phyloP scores from a whole-genome alignment of 2,888 invertebrate species.

The Xestobium rufovillosum region DNA sequence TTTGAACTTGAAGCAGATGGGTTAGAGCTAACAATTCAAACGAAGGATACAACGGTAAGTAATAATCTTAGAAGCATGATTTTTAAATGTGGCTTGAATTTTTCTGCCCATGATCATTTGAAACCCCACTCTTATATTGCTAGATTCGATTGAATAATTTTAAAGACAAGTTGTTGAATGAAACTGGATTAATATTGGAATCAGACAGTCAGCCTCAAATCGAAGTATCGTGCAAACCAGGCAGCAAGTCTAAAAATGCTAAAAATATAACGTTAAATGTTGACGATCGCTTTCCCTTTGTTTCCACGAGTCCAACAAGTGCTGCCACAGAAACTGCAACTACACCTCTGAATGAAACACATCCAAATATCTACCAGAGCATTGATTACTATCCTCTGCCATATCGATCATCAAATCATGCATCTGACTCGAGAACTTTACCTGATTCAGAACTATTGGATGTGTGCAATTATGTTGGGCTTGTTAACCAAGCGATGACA shows the following conservation, averaged over 20 bases:
- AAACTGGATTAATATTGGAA: constrained; percentile 41
- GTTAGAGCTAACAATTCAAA: constrained; percentile 41
- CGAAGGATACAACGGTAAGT: constrained; percentile 27
- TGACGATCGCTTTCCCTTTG: constrained; percentile 43
- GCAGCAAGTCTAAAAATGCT: no score
- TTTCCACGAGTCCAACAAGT: constrained; percentile 43
- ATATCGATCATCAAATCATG: no score
- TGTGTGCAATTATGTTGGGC: constrained; percentile 55
- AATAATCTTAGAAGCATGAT: constrained; percentile 5
- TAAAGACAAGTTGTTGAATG: constrained; percentile 42
- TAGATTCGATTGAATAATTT: constrained; percentile 42
- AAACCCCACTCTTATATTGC: constrained; percentile 19
- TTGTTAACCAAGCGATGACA: constrained; percentile 88
- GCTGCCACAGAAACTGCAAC: constrained; percentile 26
- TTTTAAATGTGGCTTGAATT: no score
- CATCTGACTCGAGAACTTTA: no score
- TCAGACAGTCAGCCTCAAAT: constrained; percentile 31
- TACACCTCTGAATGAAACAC: no score
- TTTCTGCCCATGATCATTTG: background rate
- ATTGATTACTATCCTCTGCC: no score
- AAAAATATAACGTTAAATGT: constrained; percentile 22
- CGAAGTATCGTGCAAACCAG: no score
- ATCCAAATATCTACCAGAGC: no score
- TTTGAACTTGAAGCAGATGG: constrained; percentile 44
- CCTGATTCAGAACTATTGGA: constrained; percentile 6